Base-by-base conservation (phyloP, 2,888 invertebrate species). In the Tetramorium bicarinatum region DNA sequence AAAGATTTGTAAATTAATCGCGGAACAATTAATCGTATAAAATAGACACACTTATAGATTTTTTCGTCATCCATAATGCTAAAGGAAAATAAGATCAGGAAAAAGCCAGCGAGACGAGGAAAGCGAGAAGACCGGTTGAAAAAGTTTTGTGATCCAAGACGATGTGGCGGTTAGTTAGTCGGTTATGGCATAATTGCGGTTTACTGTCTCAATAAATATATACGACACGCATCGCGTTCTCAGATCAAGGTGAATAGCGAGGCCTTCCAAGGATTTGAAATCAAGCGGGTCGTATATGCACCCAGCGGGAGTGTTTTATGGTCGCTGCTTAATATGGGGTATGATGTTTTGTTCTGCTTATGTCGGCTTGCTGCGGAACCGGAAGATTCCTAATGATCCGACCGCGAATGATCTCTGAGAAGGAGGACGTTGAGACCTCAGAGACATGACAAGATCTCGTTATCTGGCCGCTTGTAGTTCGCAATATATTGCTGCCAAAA, bases 131-230 rank as follows among this genome's bases (percentile, higher is more conserved):
- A 21, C 25, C 38, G 79, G 44, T 41, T 49, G 59, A 88, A 87
- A 84, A 84, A 80, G 44, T 75, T 47, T 66, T 56, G 47, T 80
- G 71, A 82, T 87, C 83, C 83, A 77, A 75, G 67, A 83, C 79
- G 76, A 83, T 8, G 72, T 21, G 83, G 87, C 87, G 92, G 93
- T 92, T 94, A 93, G 93, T 94, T 93, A 93, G 92, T 88, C 88
- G 87, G 88, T 90, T 91, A 92, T 89, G 90, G 81, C 91, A 92
- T 94, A 94, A 94, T 94, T 94, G 92, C 93, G 92, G 91, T 94
- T 94, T 94, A 94, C 93, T 93, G 94, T 94, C 92, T 89, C 93
- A 92, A 94, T 94, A 94, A 94, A 94, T 92, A 93, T 92, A 93
- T 91, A 93, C 88, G 92, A 92, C 90, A 92, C 89, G 89, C 85